phyloP scores from a whole-genome alignment of 2,113 vertebrate species.

The Paraplagusia blochii region DNA sequence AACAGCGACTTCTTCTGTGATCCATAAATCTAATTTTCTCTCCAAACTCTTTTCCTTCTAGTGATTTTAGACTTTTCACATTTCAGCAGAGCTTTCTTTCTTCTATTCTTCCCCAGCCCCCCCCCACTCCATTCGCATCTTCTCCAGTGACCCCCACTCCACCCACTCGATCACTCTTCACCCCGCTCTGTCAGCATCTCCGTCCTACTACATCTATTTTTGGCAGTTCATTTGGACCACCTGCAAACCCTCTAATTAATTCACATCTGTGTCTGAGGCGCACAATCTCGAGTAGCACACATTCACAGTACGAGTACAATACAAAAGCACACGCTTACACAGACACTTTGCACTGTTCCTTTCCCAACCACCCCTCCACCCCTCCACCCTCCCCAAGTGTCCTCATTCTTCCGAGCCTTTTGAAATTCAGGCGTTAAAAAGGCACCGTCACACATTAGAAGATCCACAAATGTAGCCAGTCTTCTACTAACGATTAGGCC shows the following conservation, averaged over 20 bases:
- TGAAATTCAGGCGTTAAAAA: slow-evolving; percentile 31
- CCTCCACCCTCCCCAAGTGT: neutral
- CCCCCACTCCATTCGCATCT: neutral
- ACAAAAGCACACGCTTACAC: slow-evolving; percentile 2
- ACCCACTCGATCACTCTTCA: slow-evolving; percentile 8
- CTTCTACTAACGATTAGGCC: slow-evolving; percentile 50
- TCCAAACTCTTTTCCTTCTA: slow-evolving; percentile 9
- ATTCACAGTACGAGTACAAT: slow-evolving; percentile 38
- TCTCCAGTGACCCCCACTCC: neutral
- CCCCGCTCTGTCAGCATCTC: slow-evolving; percentile 37
- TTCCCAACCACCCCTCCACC: slow-evolving; percentile 2
- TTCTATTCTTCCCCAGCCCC: slow-evolving; percentile 14
- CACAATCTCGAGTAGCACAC: slow-evolving; percentile 36
- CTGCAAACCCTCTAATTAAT: slow-evolving; percentile 78
- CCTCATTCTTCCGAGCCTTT: slow-evolving; percentile 28
- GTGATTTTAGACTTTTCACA: slow-evolving; percentile 14
- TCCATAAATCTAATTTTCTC: slow-evolving; percentile 15
- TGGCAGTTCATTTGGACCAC: slow-evolving; percentile 68
- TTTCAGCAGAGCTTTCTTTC: slow-evolving; percentile 23
- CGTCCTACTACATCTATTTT: slow-evolving; percentile 67
- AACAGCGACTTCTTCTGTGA: too few relatives aligned
- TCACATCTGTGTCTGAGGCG: slow-evolving; percentile 72
- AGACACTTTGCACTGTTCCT: slow-evolving; percentile 3
- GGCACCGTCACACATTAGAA: slow-evolving; percentile 17
- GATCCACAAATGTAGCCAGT: slow-evolving; percentile 38